Base-by-base conservation (phyloP, 2,113 vertebrate species). In the Apteryx owenii region DNA sequence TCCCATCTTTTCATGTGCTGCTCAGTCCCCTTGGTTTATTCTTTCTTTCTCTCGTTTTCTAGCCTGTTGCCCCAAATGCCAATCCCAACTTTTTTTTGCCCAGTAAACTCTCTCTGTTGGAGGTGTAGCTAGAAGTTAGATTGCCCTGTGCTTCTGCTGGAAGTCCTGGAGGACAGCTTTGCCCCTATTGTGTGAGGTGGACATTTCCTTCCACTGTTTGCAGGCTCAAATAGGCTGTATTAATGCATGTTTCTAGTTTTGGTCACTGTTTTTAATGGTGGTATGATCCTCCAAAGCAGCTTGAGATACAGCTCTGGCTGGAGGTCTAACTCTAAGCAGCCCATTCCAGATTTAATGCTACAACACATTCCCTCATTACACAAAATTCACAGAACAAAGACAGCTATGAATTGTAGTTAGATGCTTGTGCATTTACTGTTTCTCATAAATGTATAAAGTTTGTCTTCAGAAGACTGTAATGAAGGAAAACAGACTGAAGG, bases 381-480 rank as follows among this genome's bases (percentile, higher is more conserved):
- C 60, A 81, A 96, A 75, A 79, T 60, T 19, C 60, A 48, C 36
- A 7, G 85, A 83, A 68, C 50, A 68, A 88, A 76, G 93, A 62
- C 1, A 1, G 79, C 46, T 9, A 31, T 85, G 88, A 93, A 94
- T 91, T 1, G 3, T 38, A 44, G 33, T 42, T 29, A 94, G 90
- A 83, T 7, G 1, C 78, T 78, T 48, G 93, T 78, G 60, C 71
- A 60, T 81, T 94, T 95, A 94, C 90, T 93, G 82, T 53, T 92
- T 77, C 93, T 91, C 95, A 94, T 94, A 96, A 93, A 93, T 0
- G 1, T 44, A 28, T 46, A 73, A 96, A 93, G 88, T 91, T 94
- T 94, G 90, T 94, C 93, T 96, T 93, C 82, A 93, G 93, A 95
- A 97, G 96, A 91, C 95, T 73, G 46, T 94, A 96, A 94, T 13